Percentiles rank a stretch among this genome's conserved stretches.
phyloP scores from a whole-genome alignment of 2,888 invertebrate species.

The Tinea trinotella region DNA sequence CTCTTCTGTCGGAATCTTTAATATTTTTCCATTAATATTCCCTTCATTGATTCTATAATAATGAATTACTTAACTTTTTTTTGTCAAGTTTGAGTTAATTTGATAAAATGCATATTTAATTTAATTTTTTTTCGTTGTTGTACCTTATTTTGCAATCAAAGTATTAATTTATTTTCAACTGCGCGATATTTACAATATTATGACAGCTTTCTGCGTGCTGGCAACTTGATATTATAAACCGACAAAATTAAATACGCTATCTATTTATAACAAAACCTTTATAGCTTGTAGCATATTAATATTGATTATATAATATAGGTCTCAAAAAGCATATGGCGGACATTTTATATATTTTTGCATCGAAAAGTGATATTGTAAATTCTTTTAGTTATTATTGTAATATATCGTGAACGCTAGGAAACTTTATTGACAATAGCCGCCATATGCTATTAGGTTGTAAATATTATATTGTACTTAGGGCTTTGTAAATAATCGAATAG shows the following conservation, averaged over 20 bases:
- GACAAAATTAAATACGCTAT: constrained; percentile 29
- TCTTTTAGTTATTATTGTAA: constrained; percentile 66
- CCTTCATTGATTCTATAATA: too few relatives aligned
- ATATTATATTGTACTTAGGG: constrained; percentile 68
- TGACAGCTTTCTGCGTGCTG: constrained; percentile 10
- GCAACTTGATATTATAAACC: constrained; percentile 38
- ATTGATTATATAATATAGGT: constrained; percentile 42
- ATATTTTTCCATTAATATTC: too few relatives aligned
- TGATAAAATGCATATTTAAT: too few relatives aligned
- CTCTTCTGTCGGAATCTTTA: too few relatives aligned
- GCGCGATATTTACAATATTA: not conserved
- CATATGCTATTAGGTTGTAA: constrained; percentile 70
- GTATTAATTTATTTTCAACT: not conserved
- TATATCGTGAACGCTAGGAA: constrained; percentile 69
- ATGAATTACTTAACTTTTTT: too few relatives aligned
- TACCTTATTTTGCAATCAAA: too few relatives aligned
- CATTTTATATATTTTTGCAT: constrained; percentile 74
- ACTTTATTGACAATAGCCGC: constrained; percentile 69
- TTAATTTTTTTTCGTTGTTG: too few relatives aligned
- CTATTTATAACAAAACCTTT: not conserved
- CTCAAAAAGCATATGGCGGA: constrained; percentile 74
- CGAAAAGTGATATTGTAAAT: constrained; percentile 64
- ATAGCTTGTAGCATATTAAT: not conserved
- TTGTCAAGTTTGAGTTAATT: too few relatives aligned
- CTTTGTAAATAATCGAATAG: constrained; percentile 69